These are phyloP conservation scores for Pterocles orientalis DNA, from an alignment of 2,113 vertebrate genomes.

Conservation along the genomic window DNA sequence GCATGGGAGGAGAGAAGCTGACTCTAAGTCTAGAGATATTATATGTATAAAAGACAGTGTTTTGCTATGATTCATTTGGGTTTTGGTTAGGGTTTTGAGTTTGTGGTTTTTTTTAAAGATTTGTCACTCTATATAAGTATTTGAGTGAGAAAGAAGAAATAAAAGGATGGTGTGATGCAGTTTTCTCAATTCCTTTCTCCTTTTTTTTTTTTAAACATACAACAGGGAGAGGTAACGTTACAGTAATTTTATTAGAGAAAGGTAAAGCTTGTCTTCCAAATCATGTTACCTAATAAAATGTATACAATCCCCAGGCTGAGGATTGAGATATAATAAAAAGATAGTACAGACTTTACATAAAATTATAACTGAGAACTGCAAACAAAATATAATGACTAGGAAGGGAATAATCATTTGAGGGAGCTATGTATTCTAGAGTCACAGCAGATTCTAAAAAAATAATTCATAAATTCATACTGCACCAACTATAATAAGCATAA, in stretches of 20 bases:
- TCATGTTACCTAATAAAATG: background rate
- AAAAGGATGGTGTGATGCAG: background rate
- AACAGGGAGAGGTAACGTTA: background rate
- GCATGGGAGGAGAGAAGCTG: no score
- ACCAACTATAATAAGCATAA: background rate
- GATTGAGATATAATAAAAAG: conserved; percentile 1
- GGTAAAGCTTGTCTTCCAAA: background rate
- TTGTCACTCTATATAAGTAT: background rate
- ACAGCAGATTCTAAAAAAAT: background rate
- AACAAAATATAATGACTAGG: background rate
- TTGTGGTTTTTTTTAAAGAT: background rate
- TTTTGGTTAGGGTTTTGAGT: background rate
- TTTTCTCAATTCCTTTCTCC: background rate
- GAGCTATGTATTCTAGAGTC: background rate
- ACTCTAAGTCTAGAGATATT: background rate
- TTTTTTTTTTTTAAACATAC: background rate
- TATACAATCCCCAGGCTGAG: background rate
- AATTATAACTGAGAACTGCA: background rate
- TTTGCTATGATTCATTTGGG: background rate
- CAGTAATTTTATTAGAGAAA: background rate
- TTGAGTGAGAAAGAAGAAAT: background rate
- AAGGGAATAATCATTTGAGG: background rate
- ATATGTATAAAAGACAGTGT: background rate
- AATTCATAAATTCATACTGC: background rate
- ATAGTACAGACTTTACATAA: background rate